Evolutionary conservation across 2,113 vertebrate genomes (phyloP).

Genomic region (Periophthalmodon schlosseri): DNA sequence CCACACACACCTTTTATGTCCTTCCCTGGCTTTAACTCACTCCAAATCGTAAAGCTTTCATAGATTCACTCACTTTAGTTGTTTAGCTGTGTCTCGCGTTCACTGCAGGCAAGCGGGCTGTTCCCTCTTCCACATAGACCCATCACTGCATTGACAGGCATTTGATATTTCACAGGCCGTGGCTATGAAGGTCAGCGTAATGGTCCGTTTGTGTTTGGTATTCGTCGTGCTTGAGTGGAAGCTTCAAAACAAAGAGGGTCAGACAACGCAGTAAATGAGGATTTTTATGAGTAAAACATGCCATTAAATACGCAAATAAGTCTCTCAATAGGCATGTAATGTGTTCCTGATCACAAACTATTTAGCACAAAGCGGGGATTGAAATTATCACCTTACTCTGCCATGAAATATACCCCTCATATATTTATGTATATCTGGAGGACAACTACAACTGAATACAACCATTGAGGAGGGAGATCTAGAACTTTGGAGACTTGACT

Average conservation of each 20-base stretch:
- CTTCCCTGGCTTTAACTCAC: constrained; percentile 26
- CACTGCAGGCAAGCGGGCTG: constrained; percentile 46
- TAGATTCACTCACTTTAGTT: constrained; percentile 40
- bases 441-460: no score
- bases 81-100: constrained; percentile 31
- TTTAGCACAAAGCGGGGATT: background rate
- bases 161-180: constrained; percentile 55
- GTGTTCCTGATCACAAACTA: constrained; percentile 23
- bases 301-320: constrained; percentile 54
- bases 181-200: constrained; percentile 74
- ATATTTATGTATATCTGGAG: background rate
- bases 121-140: constrained; percentile 31
- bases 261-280: constrained; percentile 51
- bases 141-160: constrained; percentile 54
- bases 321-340: constrained; percentile 25
- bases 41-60: constrained; percentile 21
- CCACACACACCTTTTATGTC: constrained; percentile 48
- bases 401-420: background rate
- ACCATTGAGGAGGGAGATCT: no score
- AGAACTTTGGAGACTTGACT: no score
- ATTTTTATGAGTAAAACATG: constrained; percentile 54
- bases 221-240: constrained; percentile 70
- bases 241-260: constrained; percentile 67
- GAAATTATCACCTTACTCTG: background rate
- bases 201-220: constrained; percentile 67